These are phyloP conservation scores for Ormyrus thymus DNA, from an alignment of 2,888 invertebrate genomes.

Conservation along the genomic window DNA sequence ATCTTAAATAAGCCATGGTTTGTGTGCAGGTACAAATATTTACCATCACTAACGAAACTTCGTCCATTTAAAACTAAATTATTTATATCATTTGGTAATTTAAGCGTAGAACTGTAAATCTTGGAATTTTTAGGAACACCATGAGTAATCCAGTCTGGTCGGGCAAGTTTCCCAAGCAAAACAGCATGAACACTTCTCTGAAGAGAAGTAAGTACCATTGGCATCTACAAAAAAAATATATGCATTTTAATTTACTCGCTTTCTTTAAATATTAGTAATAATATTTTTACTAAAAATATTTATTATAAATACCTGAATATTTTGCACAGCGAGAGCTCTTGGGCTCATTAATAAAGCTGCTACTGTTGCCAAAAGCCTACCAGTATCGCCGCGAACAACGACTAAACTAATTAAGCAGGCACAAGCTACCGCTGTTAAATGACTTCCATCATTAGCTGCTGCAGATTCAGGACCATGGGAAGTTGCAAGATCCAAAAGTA, in stretches of 20 bases:
- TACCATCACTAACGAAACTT: constrained; percentile 92
- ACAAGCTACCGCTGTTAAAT: constrained; percentile 91
- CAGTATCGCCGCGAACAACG: constrained; percentile 94
- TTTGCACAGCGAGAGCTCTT: constrained; percentile 84
- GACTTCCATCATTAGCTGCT: constrained; percentile 80
- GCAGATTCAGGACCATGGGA: constrained; percentile 80
- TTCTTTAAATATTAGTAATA: neutral
- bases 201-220: constrained; percentile 87
- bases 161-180: constrained; percentile 87
- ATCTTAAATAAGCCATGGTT: constrained; percentile 92
- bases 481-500: constrained; percentile 89
- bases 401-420: constrained; percentile 94
- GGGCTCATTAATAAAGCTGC: constrained; percentile 92
- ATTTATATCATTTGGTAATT: constrained; percentile 76
- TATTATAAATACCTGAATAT: constrained; percentile 81
- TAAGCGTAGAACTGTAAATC: constrained; percentile 82
- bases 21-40: constrained; percentile 90
- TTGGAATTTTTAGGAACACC: constrained; percentile 89
- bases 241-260: constrained; percentile 5
- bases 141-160: constrained; percentile 92
- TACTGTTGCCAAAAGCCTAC: constrained; percentile 90
- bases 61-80: constrained; percentile 75
- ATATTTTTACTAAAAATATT: constrained; percentile 1
- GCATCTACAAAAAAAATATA: constrained; percentile 79
- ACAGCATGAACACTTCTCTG: constrained; percentile 94